These are phyloP conservation scores for Agrilus biguttatus DNA, from an alignment of 2,888 invertebrate species.

Conservation along the genomic window DNA sequence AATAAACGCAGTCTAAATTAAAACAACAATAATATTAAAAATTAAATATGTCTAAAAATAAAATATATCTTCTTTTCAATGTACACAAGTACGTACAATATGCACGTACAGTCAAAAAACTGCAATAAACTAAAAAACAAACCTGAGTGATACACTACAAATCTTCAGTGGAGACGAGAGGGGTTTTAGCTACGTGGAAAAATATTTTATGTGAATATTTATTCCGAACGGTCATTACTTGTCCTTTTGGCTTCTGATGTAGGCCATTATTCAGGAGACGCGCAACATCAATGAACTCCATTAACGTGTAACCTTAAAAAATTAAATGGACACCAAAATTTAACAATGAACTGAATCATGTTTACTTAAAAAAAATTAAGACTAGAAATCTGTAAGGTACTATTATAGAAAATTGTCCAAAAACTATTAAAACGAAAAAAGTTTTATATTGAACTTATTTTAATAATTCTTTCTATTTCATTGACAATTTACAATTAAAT, in stretches of 20 bases:
- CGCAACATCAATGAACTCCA: slow-evolving; percentile 61
- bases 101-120: neutral
- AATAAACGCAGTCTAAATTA: neutral
- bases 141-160: slow-evolving; percentile 4
- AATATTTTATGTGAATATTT: slow-evolving; percentile 93
- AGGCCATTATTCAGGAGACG: slow-evolving; percentile 60
- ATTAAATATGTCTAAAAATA: neutral
- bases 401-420: too few species aligned
- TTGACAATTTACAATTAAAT: neutral
- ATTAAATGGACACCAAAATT: slow-evolving; percentile 1
- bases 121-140: neutral
- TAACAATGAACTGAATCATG: neutral
- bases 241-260: slow-evolving; percentile 61
- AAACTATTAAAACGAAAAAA: too few species aligned
- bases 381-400: too few species aligned
- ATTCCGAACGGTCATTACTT: slow-evolving; percentile 72
- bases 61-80: neutral
- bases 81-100: neutral
- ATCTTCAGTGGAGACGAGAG: slow-evolving; percentile 35
- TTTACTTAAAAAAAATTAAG: neutral
- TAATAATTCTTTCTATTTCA: too few species aligned
- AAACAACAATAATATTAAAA: neutral
- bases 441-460: too few species aligned
- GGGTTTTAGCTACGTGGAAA: slow-evolving; percentile 79
- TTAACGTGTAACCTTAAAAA: slow-evolving; percentile 53